Percentiles rank a stretch among this genome's conserved stretches.
Evolutionary conservation across 2,797 vertebrate species (phyloP).

Genomic region (Dromococcyx pavoninus): DNA sequence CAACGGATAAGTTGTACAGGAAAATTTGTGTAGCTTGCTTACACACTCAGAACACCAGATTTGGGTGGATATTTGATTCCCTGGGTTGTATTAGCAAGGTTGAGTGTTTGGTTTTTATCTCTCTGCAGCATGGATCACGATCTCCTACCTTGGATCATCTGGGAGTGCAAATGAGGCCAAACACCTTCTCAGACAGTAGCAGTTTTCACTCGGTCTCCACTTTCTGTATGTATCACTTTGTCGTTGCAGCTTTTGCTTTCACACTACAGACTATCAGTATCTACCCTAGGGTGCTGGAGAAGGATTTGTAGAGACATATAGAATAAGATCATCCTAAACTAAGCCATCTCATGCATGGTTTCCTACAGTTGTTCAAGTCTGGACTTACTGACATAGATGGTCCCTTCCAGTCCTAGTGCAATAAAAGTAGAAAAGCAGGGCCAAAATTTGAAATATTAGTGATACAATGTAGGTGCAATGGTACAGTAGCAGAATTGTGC

Average conservation of each 20-base stretch:
- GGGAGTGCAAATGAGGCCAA: not conserved
- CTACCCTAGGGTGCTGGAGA: not conserved
- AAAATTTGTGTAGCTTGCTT: not conserved
- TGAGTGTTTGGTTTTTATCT: not conserved
- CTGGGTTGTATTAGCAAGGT: not conserved
- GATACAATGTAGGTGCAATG: not conserved
- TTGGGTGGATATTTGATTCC: not conserved
- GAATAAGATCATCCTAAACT: not conserved
- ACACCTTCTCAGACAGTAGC: not conserved
- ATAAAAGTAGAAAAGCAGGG: not conserved
- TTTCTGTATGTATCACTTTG: not conserved
- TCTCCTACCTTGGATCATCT: not conserved
- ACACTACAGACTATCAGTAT: not conserved
- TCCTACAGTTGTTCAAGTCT: not conserved
- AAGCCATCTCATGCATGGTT: not conserved
- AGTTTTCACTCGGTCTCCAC: not conserved
- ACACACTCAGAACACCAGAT: not conserved
- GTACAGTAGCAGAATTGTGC: not conserved
- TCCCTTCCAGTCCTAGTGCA: not conserved
- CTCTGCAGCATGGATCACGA: not conserved
- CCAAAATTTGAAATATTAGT: not conserved
- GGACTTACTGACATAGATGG: not conserved
- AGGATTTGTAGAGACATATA: not conserved
- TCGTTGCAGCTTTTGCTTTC: not conserved
- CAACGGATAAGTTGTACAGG: not conserved